Evolutionary conservation across 2,113 vertebrate species (phyloP).

Genomic region (Cyprinodon brontotheroides): DNA sequence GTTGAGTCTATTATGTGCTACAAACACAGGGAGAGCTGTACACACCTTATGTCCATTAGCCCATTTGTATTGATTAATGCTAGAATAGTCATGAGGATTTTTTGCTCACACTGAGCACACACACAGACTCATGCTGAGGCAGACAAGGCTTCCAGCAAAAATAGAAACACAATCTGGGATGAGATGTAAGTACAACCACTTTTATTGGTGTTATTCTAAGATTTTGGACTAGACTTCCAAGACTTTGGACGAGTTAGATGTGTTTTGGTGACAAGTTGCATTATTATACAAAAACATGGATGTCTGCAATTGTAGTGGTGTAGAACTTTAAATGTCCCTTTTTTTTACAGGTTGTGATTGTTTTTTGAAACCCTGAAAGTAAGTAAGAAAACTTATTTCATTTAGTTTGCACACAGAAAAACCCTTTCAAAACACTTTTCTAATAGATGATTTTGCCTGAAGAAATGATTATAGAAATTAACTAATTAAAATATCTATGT

Average conservation of each 20-base stretch:
- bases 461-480: background rate
- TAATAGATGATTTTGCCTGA: background rate
- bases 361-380: background rate
- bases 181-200: background rate
- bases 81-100: constrained; percentile 33
- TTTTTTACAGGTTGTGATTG: background rate
- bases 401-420: background rate
- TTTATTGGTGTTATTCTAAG: background rate
- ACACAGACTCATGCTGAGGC: background rate
- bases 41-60: constrained; percentile 29
- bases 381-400: background rate
- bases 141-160: constrained; percentile 3
- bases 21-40: constrained; percentile 10
- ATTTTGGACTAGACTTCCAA: background rate
- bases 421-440: background rate
- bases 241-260: background rate
- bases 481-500: background rate
- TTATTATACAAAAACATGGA: background rate
- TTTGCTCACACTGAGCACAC: constrained; percentile 30
- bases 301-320: background rate
- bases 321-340: background rate
- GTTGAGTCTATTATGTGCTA: constrained; percentile 3
- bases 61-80: constrained; percentile 38
- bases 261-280: background rate
- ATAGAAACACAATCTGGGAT: background rate